A percentile compares a stretch with the other conserved stretches of the same genome.
These are phyloP conservation scores for Aptenodytes forsteri DNA, from an alignment of 2,113 vertebrate genomes.

Conservation along the genomic window DNA sequence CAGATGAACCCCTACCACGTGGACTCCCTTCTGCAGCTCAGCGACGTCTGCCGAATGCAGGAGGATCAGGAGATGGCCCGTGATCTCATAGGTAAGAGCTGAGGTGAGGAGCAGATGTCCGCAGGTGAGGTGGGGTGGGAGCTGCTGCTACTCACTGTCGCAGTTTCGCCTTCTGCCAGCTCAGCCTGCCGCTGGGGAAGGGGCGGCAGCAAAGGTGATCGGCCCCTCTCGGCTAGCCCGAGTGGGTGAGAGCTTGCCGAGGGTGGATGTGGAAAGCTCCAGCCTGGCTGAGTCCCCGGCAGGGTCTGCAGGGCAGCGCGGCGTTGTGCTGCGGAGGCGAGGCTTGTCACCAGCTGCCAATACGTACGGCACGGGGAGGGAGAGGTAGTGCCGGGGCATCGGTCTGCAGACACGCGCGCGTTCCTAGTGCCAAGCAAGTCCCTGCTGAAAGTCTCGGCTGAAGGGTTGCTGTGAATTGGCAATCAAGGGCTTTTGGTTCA, in stretches of 20 bases:
- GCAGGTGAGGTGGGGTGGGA: background rate
- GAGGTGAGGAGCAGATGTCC: background rate
- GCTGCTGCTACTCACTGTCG: background rate
- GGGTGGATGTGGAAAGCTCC: background rate
- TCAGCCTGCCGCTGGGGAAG: background rate
- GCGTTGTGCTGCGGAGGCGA: background rate
- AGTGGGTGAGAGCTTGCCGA: background rate
- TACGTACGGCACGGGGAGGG: background rate
- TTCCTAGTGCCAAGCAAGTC: background rate
- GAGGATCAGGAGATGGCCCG: conserved; percentile 98
- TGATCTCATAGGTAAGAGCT: conserved; percentile 88
- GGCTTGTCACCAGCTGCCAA: background rate
- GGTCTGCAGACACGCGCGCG: fast-evolving
- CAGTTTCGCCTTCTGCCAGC: background rate
- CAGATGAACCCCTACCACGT: conserved; percentile 93
- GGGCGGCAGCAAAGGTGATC: background rate
- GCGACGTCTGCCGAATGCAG: conserved; percentile 93
- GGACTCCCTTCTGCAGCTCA: conserved; percentile 94
- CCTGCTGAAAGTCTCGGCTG: background rate
- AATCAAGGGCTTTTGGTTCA: background rate
- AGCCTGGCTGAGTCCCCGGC: background rate
- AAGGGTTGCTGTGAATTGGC: background rate
- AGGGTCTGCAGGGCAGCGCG: background rate
- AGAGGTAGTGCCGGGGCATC: background rate
- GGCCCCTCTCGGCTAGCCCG: background rate